Conservation (phyloP, 2,888 invertebrate genomes). For the Ichneumon xanthorius region DNA sequence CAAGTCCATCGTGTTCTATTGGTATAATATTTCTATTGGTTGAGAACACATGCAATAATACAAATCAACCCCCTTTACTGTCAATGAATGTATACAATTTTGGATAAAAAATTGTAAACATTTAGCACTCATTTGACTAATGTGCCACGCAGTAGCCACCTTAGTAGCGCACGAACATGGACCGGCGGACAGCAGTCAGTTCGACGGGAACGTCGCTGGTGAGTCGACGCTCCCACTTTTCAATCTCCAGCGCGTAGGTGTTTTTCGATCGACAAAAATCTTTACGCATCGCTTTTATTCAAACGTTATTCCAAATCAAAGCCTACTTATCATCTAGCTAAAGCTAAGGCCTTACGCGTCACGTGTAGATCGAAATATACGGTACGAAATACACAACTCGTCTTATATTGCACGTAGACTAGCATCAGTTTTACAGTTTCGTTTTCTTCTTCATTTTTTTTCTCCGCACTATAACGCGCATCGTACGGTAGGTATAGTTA, state of each 20-base stretch:
- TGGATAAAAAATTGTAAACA: too few species aligned
- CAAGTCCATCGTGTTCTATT: too few species aligned
- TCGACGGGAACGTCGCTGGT: not conserved
- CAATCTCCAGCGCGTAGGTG: not conserved
- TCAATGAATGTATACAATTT: too few species aligned
- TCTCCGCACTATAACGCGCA: slow-evolving; percentile 52
- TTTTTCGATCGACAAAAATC: slow-evolving; percentile 29
- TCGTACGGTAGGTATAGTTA: slow-evolving; percentile 67
- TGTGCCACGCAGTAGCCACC: too few species aligned
- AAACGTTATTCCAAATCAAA: slow-evolving; percentile 77
- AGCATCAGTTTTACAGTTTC: slow-evolving; percentile 69
- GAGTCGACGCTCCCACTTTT: not conserved
- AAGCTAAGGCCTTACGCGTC: slow-evolving; percentile 63
- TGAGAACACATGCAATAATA: too few species aligned
- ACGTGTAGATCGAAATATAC: slow-evolving; percentile 57
- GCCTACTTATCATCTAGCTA: slow-evolving; percentile 76
- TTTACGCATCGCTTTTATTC: slow-evolving; percentile 63
- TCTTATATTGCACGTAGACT: slow-evolving; percentile 80
- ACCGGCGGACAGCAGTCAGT: not conserved
- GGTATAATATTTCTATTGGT: too few species aligned
- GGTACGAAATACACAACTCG: slow-evolving; percentile 76
- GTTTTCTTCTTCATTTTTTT: not conserved
- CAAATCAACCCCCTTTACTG: too few species aligned
- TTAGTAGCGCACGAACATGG: not conserved
- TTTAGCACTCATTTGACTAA: too few species aligned